Evolutionary conservation across 2,888 invertebrate genomes (phyloP), one percentile per base, ranked within the genome.

Genomic region (Criorhina ranunculi): DNA sequence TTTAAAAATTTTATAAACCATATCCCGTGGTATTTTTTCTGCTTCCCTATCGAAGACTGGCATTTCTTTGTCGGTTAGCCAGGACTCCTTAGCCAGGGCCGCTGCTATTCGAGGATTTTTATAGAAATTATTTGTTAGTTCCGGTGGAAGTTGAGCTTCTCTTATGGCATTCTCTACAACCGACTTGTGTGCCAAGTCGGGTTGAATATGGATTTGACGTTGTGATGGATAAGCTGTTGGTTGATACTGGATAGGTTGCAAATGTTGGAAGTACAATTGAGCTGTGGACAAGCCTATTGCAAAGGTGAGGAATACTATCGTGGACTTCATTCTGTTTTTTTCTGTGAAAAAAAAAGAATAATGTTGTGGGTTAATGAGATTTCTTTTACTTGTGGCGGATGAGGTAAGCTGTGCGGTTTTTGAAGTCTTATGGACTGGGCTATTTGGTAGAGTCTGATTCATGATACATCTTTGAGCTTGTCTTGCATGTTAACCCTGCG

Each of bases 11-110:
- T 95, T 94, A 88, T 94, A 96, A 76, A 97, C 95, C 89, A 94
- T 95, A 85, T 95, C 94, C 1, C 96, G 93, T 0, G 96, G 95
- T 81, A 97, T 97, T 90, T 95, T 95, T 88, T 96, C 96, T 0
- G 96, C 95, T 89, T 96, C 96, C 9, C 97, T 93, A 89, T 96
- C 94, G 49, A 94, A 93, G 0, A 96, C 96, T 81, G 95, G 95
- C 93, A 95, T 95, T 90, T 96, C 96, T 89, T 96, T 95, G 87
- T 95, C 93, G 0, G 94, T 93, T 87, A 96, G 94, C 95, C 96
- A 96, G 0, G 96, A 96, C 88, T 95, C 96, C 88, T 95, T 95
- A 0, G 96, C 96, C 8, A 97, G 92, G 0, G 94, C 95, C 5
- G 94, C 94, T 5, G 95, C 96, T 9, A 96, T 94, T 1, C 93